These are phyloP conservation scores for Cyclargus thomasi DNA, from an alignment of 1,140 invertebrate genomes.

Conservation along the genomic window DNA sequence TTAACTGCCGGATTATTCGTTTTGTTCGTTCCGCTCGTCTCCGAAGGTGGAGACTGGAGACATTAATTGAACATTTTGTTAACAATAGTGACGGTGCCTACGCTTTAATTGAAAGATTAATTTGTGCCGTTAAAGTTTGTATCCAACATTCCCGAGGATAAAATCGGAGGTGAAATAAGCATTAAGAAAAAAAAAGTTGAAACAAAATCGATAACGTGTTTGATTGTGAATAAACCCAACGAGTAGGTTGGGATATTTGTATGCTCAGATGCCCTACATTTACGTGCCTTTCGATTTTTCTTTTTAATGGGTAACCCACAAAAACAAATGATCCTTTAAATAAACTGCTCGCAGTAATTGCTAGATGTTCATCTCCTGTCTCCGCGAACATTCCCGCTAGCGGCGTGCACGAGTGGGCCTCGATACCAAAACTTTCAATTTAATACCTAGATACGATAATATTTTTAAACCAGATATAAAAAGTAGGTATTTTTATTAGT, in stretches of 20 bases:
- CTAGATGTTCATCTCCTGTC: slow-evolving; percentile 9
- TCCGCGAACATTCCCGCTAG: neutral
- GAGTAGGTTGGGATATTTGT: neutral
- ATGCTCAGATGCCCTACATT: neutral
- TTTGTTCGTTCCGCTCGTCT: neutral
- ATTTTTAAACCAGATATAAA: no score
- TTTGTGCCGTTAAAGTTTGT: neutral
- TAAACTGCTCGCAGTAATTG: slow-evolving; percentile 9
- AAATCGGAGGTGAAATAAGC: no score
- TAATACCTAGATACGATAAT: no score
- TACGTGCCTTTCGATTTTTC: neutral
- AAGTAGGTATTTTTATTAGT: no score
- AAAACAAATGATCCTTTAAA: slow-evolving; percentile 15
- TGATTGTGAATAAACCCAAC: no score
- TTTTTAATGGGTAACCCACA: neutral
- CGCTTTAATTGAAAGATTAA: neutral
- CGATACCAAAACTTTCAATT: neutral
- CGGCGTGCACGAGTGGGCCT: neutral
- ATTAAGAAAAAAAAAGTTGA: neutral
- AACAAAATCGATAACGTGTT: no score
- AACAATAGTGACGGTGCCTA: neutral
- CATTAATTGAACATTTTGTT: neutral
- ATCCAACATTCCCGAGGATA: no score
- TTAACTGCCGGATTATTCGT: slow-evolving; percentile 16
- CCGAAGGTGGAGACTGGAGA: neutral